Evolutionary conservation across 2,113 vertebrate species (phyloP), one percentile per base, ranked within the genome.

Genomic region (Callaeas wilsoni): DNA sequence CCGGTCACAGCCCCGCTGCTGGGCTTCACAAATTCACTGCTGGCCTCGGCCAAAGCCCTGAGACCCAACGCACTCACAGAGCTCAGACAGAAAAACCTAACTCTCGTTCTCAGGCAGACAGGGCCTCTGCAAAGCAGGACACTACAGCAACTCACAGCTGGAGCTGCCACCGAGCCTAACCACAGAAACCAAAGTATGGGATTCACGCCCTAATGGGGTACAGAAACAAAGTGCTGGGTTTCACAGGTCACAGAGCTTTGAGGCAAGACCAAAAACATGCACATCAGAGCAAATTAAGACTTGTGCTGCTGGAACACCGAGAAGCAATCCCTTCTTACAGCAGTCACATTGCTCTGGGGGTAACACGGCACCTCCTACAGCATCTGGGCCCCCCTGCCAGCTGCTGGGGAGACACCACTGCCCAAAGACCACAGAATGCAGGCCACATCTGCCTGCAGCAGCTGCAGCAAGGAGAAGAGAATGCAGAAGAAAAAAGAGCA

Each of bases 1-100:
- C 8, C 1, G 0, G 12, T 7, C 53, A 33, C 47, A 78, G 47
- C 41, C 32, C 49, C 1, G 0, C 13, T 2, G 47, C 32, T 2
- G 50, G 16, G 55, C 64, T 65, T 23, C 59, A 13, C 25, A 5
- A 16, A 68, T 1, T 33, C 84, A 33, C 59, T 8, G 35, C 79
- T 35, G 63, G 18, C 16, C 55, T 63, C 1, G 0, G 44, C 50
- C 65, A 71, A 37, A 90, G 64, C 47, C 17, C 62, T 2, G 26
- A 39, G 70, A 39, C 3, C 7, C 46, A 64, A 12, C 0, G 0
- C 53, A 5, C 17, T 10, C 67, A 62, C 50, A 62, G 50, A 52
- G 79, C 76, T 75, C 71, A 10, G 35, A 67, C 27, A 84, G 47
- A 49, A 90, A 74, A 88, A 29, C 13, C 19, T 1, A 16, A n/a